A percentile compares a stretch with the other conserved stretches of the same genome.
phyloP scores from a whole-genome alignment of 2,888 invertebrate species.

The Embidobia sp. region DNA sequence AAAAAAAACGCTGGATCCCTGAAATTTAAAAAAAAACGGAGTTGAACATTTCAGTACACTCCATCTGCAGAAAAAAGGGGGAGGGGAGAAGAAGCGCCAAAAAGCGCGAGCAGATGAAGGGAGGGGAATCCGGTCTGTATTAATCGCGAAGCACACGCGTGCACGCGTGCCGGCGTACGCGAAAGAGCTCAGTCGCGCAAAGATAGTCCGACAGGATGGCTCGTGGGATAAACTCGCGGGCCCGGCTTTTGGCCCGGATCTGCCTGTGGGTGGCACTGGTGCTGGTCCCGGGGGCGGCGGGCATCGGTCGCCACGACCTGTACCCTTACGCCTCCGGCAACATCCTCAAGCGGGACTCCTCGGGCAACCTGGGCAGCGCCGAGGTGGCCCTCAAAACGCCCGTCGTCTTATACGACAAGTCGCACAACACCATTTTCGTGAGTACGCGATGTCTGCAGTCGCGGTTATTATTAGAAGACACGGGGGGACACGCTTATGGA shows the following conservation, averaged over 20 bases:
- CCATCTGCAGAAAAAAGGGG: no score
- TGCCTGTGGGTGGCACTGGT: conserved; percentile 33
- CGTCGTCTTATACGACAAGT: conserved; percentile 89
- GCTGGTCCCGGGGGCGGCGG: conserved; percentile 65
- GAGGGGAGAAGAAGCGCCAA: no score
- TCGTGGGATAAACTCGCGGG: conserved; percentile 71
- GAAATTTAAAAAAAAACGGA: no score
- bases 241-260: conserved; percentile 64
- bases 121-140: neutral
- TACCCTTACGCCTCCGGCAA: conserved; percentile 72
- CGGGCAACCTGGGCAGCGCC: conserved; percentile 79
- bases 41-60: no score
- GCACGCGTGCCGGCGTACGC: conserved; percentile 44
- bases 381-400: conserved; percentile 87
- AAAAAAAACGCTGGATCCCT: no score
- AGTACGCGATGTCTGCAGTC: conserved; percentile 82
- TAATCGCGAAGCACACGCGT: no score
- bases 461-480: conserved; percentile 49
- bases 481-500: conserved; percentile 32
- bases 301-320: conserved; percentile 73
- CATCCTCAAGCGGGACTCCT: conserved; percentile 69
- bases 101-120: no score
- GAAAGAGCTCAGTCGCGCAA: conserved; percentile 74
- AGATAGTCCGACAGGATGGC: conserved; percentile 76
- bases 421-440: conserved; percentile 90